Percentiles rank a stretch among this genome's conserved stretches.
Conservation (phyloP, 2,888 invertebrate genomes). For the Leptura quadrifasciata region DNA sequence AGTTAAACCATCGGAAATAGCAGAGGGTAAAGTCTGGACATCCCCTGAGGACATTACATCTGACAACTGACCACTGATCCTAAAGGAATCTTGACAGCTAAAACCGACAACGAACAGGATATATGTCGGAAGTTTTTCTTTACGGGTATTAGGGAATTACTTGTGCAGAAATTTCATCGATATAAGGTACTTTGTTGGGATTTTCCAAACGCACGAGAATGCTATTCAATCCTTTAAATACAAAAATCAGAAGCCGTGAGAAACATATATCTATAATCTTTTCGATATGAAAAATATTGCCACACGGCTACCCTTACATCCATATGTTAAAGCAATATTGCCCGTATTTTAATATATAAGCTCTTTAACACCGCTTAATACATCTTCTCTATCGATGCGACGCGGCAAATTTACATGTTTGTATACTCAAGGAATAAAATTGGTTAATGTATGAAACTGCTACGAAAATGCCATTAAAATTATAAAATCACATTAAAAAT, state of each 20-base stretch:
- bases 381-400: no score
- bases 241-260: not conserved
- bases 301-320: not conserved
- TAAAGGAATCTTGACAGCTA: constrained; percentile 38
- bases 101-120: constrained; percentile 43
- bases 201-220: not conserved
- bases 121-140: constrained; percentile 44
- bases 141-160: constrained; percentile 37
- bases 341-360: no score
- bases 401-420: no score
- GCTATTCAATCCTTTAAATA: constrained; percentile 2
- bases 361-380: no score
- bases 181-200: constrained; percentile 6
- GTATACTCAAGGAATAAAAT: no score
- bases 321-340: not conserved
- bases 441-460: no score
- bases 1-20: constrained; percentile 47
- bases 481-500: no score
- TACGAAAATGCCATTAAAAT: no score
- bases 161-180: constrained; percentile 30
- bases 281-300: not conserved
- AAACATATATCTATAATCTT: not conserved
- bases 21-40: constrained; percentile 37
- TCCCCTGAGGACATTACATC: constrained; percentile 39
- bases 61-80: constrained; percentile 43